These are phyloP conservation scores for Calidris pygmaea DNA, from an alignment of 2,113 vertebrate genomes.

Conservation along the genomic window DNA sequence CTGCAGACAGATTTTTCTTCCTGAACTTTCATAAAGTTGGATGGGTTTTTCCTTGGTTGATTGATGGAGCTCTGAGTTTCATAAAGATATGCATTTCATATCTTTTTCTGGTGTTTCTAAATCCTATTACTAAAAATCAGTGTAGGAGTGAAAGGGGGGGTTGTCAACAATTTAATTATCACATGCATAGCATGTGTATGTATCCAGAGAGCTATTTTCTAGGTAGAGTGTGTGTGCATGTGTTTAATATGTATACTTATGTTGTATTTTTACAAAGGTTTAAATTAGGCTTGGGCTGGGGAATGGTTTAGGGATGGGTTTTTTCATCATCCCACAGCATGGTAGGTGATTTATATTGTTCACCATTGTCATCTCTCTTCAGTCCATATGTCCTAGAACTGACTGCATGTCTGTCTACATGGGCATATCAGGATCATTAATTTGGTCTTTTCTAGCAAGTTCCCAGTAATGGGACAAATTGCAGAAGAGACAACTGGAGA, in stretches of 20 bases:
- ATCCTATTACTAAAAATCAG: neutral
- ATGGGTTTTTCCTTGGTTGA: accelerated
- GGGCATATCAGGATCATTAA: neutral
- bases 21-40: neutral
- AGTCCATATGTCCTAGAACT: neutral
- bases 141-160: neutral
- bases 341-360: neutral
- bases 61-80: neutral
- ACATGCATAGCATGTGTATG: accelerated
- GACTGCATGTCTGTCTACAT: neutral
- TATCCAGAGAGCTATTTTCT: neutral
- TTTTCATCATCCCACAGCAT: neutral
- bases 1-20: slow-evolving; percentile 2
- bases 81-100: neutral
- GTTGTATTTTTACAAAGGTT: neutral
- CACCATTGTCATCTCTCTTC: neutral
- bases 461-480: neutral
- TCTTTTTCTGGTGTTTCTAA: neutral
- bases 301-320: neutral
- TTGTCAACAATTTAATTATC: neutral
- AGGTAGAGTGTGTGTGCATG: neutral
- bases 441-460: neutral
- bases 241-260: neutral
- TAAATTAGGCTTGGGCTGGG: neutral
- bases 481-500: neutral